Evolutionary conservation across 2,113 vertebrate genomes (phyloP), one percentile per base, ranked within the genome.

Genomic region (Catagonus wagneri): DNA sequence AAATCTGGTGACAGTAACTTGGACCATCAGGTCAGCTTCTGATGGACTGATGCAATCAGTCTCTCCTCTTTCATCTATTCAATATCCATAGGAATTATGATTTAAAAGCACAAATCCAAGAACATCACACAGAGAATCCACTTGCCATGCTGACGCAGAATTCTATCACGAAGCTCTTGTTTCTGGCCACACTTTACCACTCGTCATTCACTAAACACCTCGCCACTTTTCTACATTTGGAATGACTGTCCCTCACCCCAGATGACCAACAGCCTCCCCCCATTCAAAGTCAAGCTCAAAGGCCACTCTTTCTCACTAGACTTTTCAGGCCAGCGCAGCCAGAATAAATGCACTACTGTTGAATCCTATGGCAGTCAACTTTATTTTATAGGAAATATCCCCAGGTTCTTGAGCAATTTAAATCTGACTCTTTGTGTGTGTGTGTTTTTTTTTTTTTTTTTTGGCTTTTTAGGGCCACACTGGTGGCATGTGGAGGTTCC

Each of bases 101-200:
- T 39, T 89, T 65, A 52, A 68, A 86, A 74, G 36, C 6, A 80
- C 25, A 74, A 7, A 66, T 68, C 84, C 2, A 1, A 65, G 54
- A 58, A 34, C 14, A 20, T 52, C 11, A 20, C 25, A 69, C 1
- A 2, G 4, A 68, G 15, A 6, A 16, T 25, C 0, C 13, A 3
- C 10, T 23, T 22, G 27, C 32, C 4, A 3, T 7, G 7, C 19
- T 16, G 11, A 68, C 2, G 13, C 5, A 29, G 36, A 60, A 13
- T 1, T 20, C n/a, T 1, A 0, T 22, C 20, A 11, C 0, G 7
- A 15, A 11, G 12, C 13, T 54, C 50, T n/a, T 13, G 0, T 13
- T 32, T 34, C 34, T 66, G 25, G 32, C 20, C 56, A 19, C 58
- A 23, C 4, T 20, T 29, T 79, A 72, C 66, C 84, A 17, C 13